Evolutionary conservation across 2,797 vertebrate species (phyloP).

Genomic region (Eulemur coronatus): DNA sequence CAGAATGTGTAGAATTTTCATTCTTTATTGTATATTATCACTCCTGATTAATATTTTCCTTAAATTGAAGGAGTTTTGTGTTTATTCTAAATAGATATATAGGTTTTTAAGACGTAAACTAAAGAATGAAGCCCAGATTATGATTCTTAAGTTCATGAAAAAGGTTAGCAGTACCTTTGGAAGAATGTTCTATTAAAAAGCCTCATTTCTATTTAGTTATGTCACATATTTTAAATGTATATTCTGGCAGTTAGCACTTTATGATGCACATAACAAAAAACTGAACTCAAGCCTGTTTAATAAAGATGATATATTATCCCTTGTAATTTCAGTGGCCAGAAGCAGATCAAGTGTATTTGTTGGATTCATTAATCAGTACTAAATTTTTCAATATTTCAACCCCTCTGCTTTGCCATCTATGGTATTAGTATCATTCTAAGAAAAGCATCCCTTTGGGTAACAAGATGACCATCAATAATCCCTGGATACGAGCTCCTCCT

Average conservation of each 20-base stretch:
- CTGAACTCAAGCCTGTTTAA: neutral
- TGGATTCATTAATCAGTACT: neutral
- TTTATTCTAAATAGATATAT: neutral
- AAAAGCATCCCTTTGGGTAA: neutral
- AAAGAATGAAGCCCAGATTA: neutral
- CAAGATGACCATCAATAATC: neutral
- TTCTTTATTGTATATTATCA: neutral
- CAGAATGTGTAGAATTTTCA: neutral
- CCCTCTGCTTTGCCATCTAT: neutral
- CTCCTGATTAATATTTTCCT: neutral
- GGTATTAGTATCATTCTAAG: neutral
- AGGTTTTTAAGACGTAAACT: neutral
- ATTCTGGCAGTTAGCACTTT: neutral
- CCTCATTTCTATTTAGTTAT: neutral
- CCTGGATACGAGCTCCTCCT: neutral
- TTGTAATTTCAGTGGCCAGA: neutral
- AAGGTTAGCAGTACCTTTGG: neutral
- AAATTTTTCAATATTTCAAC: neutral
- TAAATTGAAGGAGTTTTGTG: neutral
- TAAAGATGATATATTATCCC: neutral
- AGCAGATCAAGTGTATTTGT: neutral
- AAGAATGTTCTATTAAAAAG: neutral
- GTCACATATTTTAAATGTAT: neutral
- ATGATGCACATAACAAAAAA: neutral
- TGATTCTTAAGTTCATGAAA: neutral